Evolutionary conservation across 2,113 vertebrate species (phyloP).

Genomic region (Dipodomys ordii): DNA sequence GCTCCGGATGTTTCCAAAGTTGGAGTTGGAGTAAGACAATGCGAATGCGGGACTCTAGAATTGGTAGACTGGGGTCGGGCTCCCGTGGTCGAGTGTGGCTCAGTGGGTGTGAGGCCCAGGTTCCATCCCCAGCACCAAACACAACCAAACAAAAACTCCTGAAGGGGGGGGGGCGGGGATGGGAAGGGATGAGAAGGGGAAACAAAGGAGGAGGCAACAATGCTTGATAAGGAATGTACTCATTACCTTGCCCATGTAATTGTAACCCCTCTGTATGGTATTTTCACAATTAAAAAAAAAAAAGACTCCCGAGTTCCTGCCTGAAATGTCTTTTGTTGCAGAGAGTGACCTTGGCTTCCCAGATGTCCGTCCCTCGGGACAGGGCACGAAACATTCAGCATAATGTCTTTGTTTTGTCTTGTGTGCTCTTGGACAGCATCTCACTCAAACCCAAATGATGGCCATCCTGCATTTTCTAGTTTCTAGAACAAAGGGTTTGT

Average conservation of each 20-base stretch:
- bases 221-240: too few relatives aligned
- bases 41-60: too few relatives aligned
- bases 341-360: conserved; percentile 37
- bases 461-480: neutral
- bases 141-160: neutral
- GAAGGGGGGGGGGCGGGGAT: neutral
- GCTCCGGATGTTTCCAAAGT: neutral
- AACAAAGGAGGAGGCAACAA: too few relatives aligned
- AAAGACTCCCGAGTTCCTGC: neutral
- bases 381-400: neutral
- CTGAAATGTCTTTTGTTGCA: neutral
- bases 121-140: neutral
- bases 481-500: neutral
- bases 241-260: too few relatives aligned
- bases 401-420: neutral
- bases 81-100: too few relatives aligned
- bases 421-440: fast-evolving
- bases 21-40: neutral
- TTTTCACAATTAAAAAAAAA: too few relatives aligned
- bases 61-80: neutral
- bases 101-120: neutral
- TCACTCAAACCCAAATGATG: neutral
- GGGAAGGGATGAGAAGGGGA: too few relatives aligned
- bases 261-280: too few relatives aligned
- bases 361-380: neutral